Evolutionary conservation across 2,797 vertebrate species (phyloP).

Genomic region (Momotus momota): DNA sequence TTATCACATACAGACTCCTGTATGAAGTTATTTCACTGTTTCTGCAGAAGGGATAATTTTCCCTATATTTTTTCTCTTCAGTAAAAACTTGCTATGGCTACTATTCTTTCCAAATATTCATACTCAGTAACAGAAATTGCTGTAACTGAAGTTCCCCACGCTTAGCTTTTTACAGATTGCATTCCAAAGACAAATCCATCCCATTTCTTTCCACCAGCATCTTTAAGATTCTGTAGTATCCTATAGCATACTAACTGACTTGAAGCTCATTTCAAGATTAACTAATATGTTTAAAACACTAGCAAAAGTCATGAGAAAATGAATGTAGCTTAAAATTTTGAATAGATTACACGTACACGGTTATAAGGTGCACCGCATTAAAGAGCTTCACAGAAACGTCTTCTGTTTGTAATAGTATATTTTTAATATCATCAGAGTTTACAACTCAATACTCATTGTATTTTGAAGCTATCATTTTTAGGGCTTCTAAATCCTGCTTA

Average conservation of each 20-base stretch:
- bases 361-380: background rate
- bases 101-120: constrained; percentile 29
- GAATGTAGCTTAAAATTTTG: constrained; percentile 54
- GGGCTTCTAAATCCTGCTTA: background rate
- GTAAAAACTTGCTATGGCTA: background rate
- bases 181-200: constrained; percentile 2
- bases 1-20: background rate
- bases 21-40: background rate
- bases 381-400: background rate
- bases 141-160: constrained; percentile 31
- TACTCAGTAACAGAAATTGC: constrained; percentile 30
- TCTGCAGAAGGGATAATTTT: background rate
- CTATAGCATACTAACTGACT: background rate
- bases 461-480: background rate
- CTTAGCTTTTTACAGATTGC: constrained; percentile 4
- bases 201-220: background rate
- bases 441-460: constrained; percentile 1
- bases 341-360: background rate
- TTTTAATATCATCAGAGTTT: background rate
- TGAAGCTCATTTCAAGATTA: constrained; percentile 48
- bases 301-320: constrained; percentile 40
- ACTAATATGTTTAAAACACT: constrained; percentile 37
- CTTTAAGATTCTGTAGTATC: constrained; percentile 19
- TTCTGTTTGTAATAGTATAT: background rate
- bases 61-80: background rate